Percentiles rank a stretch among this genome's conserved stretches.
These are phyloP conservation scores for Drosophila austrosaltans DNA, from an alignment of 2,888 invertebrate species.

Conservation along the genomic window DNA sequence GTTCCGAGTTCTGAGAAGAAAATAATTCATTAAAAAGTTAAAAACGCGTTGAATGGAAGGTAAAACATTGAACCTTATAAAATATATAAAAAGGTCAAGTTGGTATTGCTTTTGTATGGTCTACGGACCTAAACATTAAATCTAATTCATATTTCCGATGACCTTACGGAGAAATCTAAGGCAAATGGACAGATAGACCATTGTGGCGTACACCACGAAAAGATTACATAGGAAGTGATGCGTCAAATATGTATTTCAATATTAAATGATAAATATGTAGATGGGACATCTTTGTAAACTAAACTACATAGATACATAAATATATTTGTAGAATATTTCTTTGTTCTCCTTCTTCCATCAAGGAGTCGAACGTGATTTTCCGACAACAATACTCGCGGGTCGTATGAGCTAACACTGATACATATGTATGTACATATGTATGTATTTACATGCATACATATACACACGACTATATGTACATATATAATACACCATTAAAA, in stretches of 20 bases:
- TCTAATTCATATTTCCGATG: too few species aligned
- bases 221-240: conserved; percentile 45
- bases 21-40: too few species aligned
- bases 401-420: conserved; percentile 32
- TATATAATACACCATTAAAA: conserved; percentile 51
- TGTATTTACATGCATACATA: conserved; percentile 11
- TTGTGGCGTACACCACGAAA: too few species aligned
- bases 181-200: too few species aligned
- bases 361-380: conserved; percentile 59
- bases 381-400: conserved; percentile 57
- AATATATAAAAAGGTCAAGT: too few species aligned
- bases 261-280: conserved; percentile 58
- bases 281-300: conserved; percentile 40
- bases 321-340: neutral
- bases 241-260: conserved; percentile 65
- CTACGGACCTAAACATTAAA: too few species aligned
- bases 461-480: neutral
- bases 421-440: neutral
- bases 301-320: conserved; percentile 20
- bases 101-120: too few species aligned
- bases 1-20: too few species aligned
- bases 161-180: too few species aligned
- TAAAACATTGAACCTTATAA: too few species aligned
- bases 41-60: too few species aligned
- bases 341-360: conserved; percentile 25